Evolutionary conservation across 2,888 invertebrate species (phyloP).

Genomic region (Callimorpha dominula): DNA sequence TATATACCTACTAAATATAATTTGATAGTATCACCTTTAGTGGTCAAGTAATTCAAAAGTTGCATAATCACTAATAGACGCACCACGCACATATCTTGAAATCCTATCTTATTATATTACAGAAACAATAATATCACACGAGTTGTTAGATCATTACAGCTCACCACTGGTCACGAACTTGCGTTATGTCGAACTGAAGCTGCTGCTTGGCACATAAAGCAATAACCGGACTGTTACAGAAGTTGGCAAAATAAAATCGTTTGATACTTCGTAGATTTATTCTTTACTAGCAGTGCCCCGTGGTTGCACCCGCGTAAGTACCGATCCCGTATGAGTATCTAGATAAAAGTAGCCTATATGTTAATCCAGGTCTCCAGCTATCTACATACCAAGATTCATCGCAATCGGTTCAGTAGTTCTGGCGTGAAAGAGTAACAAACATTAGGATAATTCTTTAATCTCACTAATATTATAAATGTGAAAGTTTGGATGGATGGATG

Average conservation of each 20-base stretch:
- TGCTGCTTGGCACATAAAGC: neutral
- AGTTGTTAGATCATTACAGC: conserved; percentile 2
- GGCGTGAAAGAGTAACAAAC: too few relatives aligned
- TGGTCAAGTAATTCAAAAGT: neutral
- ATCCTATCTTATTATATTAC: conserved; percentile 14
- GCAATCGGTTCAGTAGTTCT: too few relatives aligned
- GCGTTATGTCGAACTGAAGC: conserved; percentile 1
- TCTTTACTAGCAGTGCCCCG: too few relatives aligned
- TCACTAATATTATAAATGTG: too few relatives aligned
- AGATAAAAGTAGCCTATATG: too few relatives aligned
- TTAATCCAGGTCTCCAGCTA: too few relatives aligned
- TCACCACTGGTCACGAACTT: conserved; percentile 15
- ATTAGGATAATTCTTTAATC: too few relatives aligned
- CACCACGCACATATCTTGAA: neutral
- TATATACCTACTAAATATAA: too few relatives aligned
- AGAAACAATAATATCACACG: conserved; percentile 9
- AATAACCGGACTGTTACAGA: neutral
- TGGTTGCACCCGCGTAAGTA: too few relatives aligned
- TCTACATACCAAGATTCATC: too few relatives aligned
- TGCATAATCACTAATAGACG: neutral
- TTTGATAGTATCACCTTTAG: neutral
- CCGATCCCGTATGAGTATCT: too few relatives aligned
- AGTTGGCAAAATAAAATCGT: neutral
- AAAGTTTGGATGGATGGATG: too few relatives aligned
- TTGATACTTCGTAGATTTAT: neutral